Percentiles rank a stretch among this genome's conserved stretches.
Evolutionary conservation across 2,888 invertebrate species (phyloP).

Genomic region (Orthonychiurus folsomi): DNA sequence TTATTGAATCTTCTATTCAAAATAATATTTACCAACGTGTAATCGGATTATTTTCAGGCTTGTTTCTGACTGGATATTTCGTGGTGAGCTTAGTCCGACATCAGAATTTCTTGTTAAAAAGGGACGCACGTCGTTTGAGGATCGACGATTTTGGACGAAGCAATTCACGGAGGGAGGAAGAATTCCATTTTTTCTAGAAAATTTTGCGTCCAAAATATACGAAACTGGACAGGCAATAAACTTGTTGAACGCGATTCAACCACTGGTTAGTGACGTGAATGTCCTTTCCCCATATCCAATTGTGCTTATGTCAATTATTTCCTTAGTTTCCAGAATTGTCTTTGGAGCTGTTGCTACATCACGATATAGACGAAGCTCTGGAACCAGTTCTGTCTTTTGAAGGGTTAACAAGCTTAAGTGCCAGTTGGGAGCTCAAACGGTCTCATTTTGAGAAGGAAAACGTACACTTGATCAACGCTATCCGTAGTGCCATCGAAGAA

Average conservation of each 20-base stretch:
- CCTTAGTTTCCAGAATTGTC: too few species aligned
- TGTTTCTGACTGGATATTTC: slow-evolving; percentile 37
- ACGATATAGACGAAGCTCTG: slow-evolving; percentile 12
- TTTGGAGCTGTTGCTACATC: too few species aligned
- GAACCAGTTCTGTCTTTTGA: too few species aligned
- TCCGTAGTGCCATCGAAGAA: slow-evolving; percentile 14
- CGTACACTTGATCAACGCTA: slow-evolving; percentile 19
- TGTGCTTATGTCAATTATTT: too few species aligned
- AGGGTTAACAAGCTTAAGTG: slow-evolving; percentile 16
- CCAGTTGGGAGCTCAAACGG: slow-evolving; percentile 23
- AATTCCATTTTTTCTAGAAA: slow-evolving; percentile 32
- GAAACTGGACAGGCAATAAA: slow-evolving; percentile 37
- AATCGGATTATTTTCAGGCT: slow-evolving; percentile 25
- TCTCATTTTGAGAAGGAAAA: slow-evolving; percentile 25
- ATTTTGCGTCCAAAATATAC: slow-evolving; percentile 25
- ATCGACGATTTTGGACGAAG: slow-evolving; percentile 37
- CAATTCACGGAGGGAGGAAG: slow-evolving; percentile 28
- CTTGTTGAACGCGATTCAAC: slow-evolving; percentile 27
- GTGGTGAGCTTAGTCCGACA: slow-evolving; percentile 24
- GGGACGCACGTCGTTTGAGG: slow-evolving; percentile 18
- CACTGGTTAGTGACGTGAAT: slow-evolving; percentile 16
- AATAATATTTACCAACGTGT: too few species aligned
- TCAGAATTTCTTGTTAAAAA: slow-evolving; percentile 35
- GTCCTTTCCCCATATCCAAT: too few species aligned
- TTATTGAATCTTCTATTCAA: not conserved